Evolutionary conservation across 2,797 vertebrate species (phyloP).

Genomic region (Ctenopoma kingsleyae): DNA sequence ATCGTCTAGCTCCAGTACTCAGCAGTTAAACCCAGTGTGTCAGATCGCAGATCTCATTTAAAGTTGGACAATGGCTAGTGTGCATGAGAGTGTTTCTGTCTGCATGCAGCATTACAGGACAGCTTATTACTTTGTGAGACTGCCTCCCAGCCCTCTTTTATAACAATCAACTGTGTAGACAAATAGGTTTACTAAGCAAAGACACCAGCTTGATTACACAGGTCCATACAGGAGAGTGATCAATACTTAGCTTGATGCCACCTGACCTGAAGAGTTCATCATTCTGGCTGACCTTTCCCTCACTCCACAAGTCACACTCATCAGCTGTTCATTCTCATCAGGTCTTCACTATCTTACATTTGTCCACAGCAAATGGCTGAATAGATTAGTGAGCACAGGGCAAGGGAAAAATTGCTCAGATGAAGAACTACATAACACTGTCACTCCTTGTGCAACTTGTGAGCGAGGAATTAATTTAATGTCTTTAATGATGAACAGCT

Average conservation of each 20-base stretch:
- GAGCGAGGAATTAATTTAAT: constrained; percentile 27
- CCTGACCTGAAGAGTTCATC: constrained; percentile 78
- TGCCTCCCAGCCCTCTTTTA: constrained; percentile 23
- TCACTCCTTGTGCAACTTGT: neutral
- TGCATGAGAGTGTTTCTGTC: constrained; percentile 16
- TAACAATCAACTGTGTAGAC: constrained; percentile 48
- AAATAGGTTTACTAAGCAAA: constrained; percentile 74
- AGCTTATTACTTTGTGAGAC: constrained; percentile 26
- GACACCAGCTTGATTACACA: constrained; percentile 70
- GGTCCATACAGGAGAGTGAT: constrained; percentile 74
- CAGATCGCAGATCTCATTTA: constrained; percentile 66
- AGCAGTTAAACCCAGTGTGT: constrained; percentile 66
- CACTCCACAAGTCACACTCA: constrained; percentile 40
- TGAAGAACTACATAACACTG: neutral
- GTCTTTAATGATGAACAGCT: constrained; percentile 28
- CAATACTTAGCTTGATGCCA: constrained; percentile 67
- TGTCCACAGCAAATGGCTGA: constrained; percentile 26
- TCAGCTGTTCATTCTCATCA: constrained; percentile 60
- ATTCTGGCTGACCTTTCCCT: constrained; percentile 71
- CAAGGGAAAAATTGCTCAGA: constrained; percentile 16
- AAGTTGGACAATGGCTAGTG: constrained; percentile 42
- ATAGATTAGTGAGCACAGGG: constrained; percentile 18
- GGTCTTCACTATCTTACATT: constrained; percentile 47
- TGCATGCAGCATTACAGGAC: constrained; percentile 12
- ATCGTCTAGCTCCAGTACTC: constrained; percentile 59